Evolutionary conservation across 2,797 vertebrate genomes (phyloP).

Genomic region (Hapalemur alaotrensis): DNA sequence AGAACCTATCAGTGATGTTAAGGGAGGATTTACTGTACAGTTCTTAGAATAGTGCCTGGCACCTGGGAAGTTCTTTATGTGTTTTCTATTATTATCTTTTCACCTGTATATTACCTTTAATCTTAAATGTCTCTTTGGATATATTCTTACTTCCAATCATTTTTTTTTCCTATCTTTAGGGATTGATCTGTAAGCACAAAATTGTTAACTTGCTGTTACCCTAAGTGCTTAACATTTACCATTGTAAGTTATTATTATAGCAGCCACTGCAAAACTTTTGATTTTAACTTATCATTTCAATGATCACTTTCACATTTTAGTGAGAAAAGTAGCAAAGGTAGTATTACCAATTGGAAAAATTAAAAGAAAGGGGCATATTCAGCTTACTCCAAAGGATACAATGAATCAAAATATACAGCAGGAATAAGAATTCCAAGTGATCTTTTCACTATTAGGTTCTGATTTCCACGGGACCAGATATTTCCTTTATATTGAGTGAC

Average conservation of each 20-base stretch:
- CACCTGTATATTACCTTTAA: background rate
- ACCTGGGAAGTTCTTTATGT: background rate
- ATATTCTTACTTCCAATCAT: background rate
- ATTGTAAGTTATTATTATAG: background rate
- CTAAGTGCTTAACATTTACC: background rate
- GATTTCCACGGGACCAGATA: background rate
- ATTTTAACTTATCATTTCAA: constrained; percentile 4
- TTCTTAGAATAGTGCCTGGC: background rate
- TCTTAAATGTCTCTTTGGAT: background rate
- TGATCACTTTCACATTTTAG: background rate
- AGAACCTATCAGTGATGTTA: background rate
- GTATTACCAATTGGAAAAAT: background rate
- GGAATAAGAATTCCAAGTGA: background rate
- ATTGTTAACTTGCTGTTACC: background rate
- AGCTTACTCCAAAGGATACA: background rate
- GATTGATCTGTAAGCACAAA: background rate
- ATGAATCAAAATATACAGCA: background rate
- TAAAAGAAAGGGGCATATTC: background rate
- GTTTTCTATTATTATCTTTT: background rate
- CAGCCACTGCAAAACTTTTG: background rate
- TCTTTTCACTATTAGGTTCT: background rate
- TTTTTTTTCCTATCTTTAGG: background rate
- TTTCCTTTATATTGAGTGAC: background rate
- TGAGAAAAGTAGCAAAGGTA: background rate
- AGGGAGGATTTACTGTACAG: background rate